Base-by-base conservation (phyloP, 2,113 vertebrate genomes). In the Syngnathus floridae region DNA sequence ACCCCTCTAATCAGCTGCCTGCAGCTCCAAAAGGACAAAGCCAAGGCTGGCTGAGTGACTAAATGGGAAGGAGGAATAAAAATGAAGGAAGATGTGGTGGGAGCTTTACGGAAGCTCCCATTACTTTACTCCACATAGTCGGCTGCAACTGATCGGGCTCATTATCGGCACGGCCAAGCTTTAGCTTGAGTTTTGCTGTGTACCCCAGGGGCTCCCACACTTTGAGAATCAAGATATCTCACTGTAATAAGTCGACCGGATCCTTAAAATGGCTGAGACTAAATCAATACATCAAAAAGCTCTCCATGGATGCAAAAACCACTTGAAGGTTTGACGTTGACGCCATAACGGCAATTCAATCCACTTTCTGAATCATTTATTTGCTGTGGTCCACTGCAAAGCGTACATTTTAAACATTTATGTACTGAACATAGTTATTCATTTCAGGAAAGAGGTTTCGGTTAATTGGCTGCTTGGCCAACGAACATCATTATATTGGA, bases 381-480 rank as follows among this genome's bases (percentile, higher is more conserved):
- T 57, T 64, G 56, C 73, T 73, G 67, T 41, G 16, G 51, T 67
- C 63, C 40, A 57, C 43, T 40, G 40, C 22, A 49, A 37, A 9
- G 67, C 54, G 45, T 36, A 41, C 36, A 62, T 52, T n/a, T 10
- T 31, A n/a, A 59, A 59, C 46, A 62, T 62, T n/a, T 4, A 5
- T 35, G 40, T 64, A 56, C 43, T 57, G 36, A 54, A 54, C 10
- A 54, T 51, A 2, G n/a, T 54, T n/a, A 69, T 73, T 63, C 55
- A 65, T 77, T 84, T 74, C 70, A 60, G 71, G 62, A 71, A 48
- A 78, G 57, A 22, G 62, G 57, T 58, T 61, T 58, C 69, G 84
- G 87, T 84, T 81, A 83, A 81, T 86, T 75, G 74, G 83, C 80
- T 85, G 86, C 77, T 72, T 66, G 79, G 76, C 71, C 69, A 84